Evolutionary conservation across 2,888 invertebrate species (phyloP), one percentile per base, ranked within the genome.

Genomic region (Reticulitermes lucifugus): DNA sequence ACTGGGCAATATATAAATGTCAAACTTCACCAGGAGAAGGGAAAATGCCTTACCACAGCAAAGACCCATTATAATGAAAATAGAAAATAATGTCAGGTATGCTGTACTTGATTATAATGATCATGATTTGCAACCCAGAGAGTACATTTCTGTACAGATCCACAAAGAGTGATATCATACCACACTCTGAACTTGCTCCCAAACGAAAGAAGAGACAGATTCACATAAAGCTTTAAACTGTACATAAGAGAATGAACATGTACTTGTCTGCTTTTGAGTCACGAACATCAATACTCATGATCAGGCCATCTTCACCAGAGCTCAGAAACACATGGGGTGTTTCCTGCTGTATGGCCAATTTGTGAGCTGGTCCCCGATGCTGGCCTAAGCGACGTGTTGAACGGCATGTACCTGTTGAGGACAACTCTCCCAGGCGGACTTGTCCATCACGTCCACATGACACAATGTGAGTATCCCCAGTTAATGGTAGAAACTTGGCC

Each of bases 401-500:
- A 90, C 90, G 92, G 91, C 93, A 91, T 65, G 90, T 89, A 2
- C 92, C 92, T 4, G 91, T 91, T 1, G 91, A 89, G 35, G 91
- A 91, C 79, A 94, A 89, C 88, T 93, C 92, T 18, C 93, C 92
- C 84, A 94, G 89, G 73, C 94, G 91, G 35, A 87, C 96, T 91
- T 97, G 96, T 12, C 98, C 98, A 91, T 98, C 98, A 84, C 97
- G 93, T 1, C 97, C 96, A 90, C 97, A 96, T 0, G 97, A 96
- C 60, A 96, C 96, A 71, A 98, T 95, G 89, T 97, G 96, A 86
- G 96, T 92, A 91, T 97, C 97, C 60, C 94, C 93, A 88, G 94
- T 94, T 73, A 95, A 92, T 83, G 96, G 95, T 88, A 98, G 92
- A 92, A 98, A 98, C 91, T 98, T 98, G 41, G 92, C 92, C 94